A percentile compares a stretch with the other conserved stretches of the same genome.
These are phyloP conservation scores for Enoplolaimus lenunculus DNA, from an alignment of 2,888 invertebrate species.

Conservation along the genomic window DNA sequence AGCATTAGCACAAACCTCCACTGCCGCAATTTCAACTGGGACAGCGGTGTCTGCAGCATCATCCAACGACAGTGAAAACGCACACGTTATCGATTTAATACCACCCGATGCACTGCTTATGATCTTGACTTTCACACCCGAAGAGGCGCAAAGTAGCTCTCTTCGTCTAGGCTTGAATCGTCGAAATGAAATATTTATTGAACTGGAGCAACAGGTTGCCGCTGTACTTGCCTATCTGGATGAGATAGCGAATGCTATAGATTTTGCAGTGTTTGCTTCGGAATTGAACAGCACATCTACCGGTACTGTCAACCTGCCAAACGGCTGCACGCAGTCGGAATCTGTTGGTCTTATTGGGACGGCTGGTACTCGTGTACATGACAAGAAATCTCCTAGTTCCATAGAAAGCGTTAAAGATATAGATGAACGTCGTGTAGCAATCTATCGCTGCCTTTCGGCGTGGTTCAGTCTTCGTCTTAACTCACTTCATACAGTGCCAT, in stretches of 20 bases:
- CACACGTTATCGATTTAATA: too few species aligned
- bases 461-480: conserved; percentile 53
- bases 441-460: conserved; percentile 70
- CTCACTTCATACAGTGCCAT: too few species aligned
- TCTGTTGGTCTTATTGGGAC: too few species aligned
- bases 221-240: conserved; percentile 64
- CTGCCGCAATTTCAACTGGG: too few species aligned
- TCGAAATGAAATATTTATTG: conserved; percentile 64
- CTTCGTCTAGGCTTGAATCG: conserved; percentile 69
- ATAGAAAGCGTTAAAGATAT: too few species aligned
- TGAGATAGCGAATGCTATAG: too few species aligned
- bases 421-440: too few species aligned
- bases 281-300: conserved; percentile 25
- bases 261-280: conserved; percentile 18
- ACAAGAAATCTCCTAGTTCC: too few species aligned
- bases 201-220: conserved; percentile 60
- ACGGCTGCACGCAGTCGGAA: not conserved
- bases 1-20: too few species aligned
- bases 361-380: too few species aligned
- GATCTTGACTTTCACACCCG: conserved; percentile 82
- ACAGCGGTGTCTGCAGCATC: too few species aligned
- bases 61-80: too few species aligned
- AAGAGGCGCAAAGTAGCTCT: conserved; percentile 58
- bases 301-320: not conserved
- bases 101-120: conserved; percentile 5